Base-by-base conservation (phyloP, 2,113 vertebrate species). In the Tautogolabrus adspersus region DNA sequence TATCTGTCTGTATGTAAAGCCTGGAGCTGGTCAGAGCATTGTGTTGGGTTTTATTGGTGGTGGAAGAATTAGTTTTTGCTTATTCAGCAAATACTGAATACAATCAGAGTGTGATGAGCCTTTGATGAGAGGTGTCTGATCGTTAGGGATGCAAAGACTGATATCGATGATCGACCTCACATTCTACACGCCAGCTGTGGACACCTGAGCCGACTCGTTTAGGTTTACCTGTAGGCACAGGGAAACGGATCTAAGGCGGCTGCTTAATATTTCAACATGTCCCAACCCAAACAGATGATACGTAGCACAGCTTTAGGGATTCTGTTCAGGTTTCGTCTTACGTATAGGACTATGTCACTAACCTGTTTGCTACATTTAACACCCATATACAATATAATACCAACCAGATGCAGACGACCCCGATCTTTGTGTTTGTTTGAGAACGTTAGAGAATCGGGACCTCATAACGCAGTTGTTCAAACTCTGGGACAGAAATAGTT, bases 181-280 rank as follows among this genome's bases (percentile, higher is more conserved):
- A 42, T 68, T 73, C 34, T 49, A 13, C 61, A 77, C 40, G 34
- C 63, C 57, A 40, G 56, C 23, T 56, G 64, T n/a, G 51, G 88
- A 74, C 88, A 91, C 77, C 42, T 23, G 87, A 90, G 63, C 73
- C 6, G n/a, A 42, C 71, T 3, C 52, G 70, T 88, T 84, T 67
- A 38, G 61, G 38, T 19, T 86, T 60, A 79, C 80, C 78, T 86
- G 65, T 47, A 59, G 66, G 68, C 9, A 22, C 54, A 15, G 15
- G 58, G 67, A 68, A 85, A 73, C 52, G 9, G 83, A 89, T 67
- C 63, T 56, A 12, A 2, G 22, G 26, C 1, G 0, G n/a, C 58
- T 75, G 65, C 57, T 91, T 49, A 88, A 89, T 89, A 72, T 85
- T 88, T 83, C 30, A 91, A 23, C 55, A 58, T 42, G 40, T 52